Percentiles rank a stretch among this genome's conserved stretches.
phyloP scores from a whole-genome alignment of 1,140 invertebrate genomes.

The Euwallacea similis region DNA sequence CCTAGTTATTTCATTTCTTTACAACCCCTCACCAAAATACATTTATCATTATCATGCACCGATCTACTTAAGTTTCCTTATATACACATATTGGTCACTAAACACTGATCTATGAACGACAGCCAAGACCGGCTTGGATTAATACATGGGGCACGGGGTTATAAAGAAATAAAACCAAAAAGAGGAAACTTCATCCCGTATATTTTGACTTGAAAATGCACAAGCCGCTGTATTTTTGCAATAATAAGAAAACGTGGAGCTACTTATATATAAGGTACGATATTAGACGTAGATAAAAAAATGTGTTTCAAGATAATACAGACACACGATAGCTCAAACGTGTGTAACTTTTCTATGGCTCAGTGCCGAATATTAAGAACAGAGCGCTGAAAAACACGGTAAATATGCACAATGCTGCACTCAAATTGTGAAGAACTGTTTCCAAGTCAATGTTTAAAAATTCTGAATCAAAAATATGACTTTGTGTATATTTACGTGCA shows the following conservation, averaged over 20 bases:
- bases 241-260: constrained; percentile 37
- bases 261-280: constrained; percentile 20
- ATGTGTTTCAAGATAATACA: constrained; percentile 46
- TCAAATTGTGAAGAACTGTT: constrained; percentile 2
- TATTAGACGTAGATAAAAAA: constrained; percentile 1
- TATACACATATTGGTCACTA: background rate
- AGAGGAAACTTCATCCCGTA: constrained; percentile 28
- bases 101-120: too few relatives aligned
- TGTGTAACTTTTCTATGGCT: constrained; percentile 49
- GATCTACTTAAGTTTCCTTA: background rate
- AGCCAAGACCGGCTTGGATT: background rate
- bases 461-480: background rate
- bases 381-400: constrained; percentile 41
- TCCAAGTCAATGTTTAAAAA: constrained; percentile 9
- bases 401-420: constrained; percentile 17
- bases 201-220: constrained; percentile 26
- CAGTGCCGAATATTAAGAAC: constrained; percentile 49
- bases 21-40: constrained; percentile 21
- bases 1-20: constrained; percentile 28
- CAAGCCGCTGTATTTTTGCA: constrained; percentile 35
- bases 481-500: too few relatives aligned
- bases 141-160: constrained; percentile 11
- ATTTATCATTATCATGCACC: constrained; percentile 11
- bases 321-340: constrained; percentile 56
- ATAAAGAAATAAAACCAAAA: constrained; percentile 36